phyloP scores from a whole-genome alignment of 2,888 invertebrate genomes.

The Dyspetes luteomarginatus region DNA sequence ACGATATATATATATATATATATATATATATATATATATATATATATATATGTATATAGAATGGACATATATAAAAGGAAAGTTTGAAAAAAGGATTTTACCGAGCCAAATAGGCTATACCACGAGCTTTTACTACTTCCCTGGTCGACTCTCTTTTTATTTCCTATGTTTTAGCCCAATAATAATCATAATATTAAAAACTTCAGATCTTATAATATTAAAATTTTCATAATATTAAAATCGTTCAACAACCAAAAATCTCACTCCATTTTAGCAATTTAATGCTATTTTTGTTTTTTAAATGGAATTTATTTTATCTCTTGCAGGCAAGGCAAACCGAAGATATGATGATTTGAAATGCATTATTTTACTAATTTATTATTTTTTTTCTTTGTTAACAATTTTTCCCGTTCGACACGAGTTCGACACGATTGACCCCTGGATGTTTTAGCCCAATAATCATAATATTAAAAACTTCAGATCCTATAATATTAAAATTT shows the following conservation, averaged over 20 bases:
- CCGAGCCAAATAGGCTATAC: slow-evolving; percentile 28
- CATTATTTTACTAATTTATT: background rate
- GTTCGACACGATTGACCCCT: too few relatives aligned
- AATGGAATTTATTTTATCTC: background rate
- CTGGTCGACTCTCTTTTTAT: too few relatives aligned
- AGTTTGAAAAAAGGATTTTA: slow-evolving; percentile 24
- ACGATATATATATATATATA: background rate
- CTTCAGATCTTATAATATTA: too few relatives aligned
- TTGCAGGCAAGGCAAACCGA: background rate
- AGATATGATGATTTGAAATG: background rate
- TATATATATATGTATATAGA: background rate
- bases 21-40: background rate
- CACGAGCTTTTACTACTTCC: background rate
- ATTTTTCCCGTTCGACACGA: too few relatives aligned
- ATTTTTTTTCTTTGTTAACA: background rate
- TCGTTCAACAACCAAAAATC: too few relatives aligned
- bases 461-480: too few relatives aligned
- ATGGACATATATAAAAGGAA: background rate
- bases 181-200: too few relatives aligned
- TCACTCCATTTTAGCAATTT: too few relatives aligned
- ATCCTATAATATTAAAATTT: too few relatives aligned
- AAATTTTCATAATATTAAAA: too few relatives aligned
- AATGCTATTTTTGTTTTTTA: background rate
- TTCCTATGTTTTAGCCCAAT: too few relatives aligned
- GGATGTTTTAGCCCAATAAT: too few relatives aligned